These are phyloP conservation scores for Saturnia japonica DNA, from an alignment of 2,888 invertebrate species.

Conservation along the genomic window DNA sequence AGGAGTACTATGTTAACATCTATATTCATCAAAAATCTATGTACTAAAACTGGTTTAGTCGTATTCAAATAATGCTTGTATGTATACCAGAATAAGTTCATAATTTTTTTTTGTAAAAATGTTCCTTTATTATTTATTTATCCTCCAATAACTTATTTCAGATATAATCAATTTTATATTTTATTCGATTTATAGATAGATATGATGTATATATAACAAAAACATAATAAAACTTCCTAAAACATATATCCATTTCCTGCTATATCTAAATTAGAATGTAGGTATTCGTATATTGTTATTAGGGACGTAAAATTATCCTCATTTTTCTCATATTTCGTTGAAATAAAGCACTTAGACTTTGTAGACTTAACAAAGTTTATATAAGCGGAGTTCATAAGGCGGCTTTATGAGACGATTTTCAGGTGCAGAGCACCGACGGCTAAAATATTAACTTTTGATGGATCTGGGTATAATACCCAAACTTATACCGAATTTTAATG, in stretches of 20 bases:
- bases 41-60: too few species aligned
- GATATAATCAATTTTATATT: neutral
- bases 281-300: slow-evolving; percentile 34
- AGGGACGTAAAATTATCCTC: slow-evolving; percentile 29
- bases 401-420: slow-evolving; percentile 70
- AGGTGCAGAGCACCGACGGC: slow-evolving; percentile 72
- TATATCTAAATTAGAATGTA: slow-evolving; percentile 33
- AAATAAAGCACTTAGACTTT: slow-evolving; percentile 54
- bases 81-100: too few species aligned
- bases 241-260: neutral
- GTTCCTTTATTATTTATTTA: too few species aligned
- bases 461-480: slow-evolving; percentile 52
- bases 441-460: slow-evolving; percentile 73
- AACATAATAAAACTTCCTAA: neutral
- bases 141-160: too few species aligned
- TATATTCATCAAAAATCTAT: too few species aligned
- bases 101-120: too few species aligned
- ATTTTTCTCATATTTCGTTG: slow-evolving; percentile 44
- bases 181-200: neutral
- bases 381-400: slow-evolving; percentile 72
- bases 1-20: too few species aligned
- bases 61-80: too few species aligned
- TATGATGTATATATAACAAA: neutral
- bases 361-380: slow-evolving; percentile 62
- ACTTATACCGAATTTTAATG: slow-evolving; percentile 59